Percentiles rank a stretch among this genome's conserved stretches.
phyloP scores from a whole-genome alignment of 2,888 invertebrate genomes.

The Cheilosia vernalis region DNA sequence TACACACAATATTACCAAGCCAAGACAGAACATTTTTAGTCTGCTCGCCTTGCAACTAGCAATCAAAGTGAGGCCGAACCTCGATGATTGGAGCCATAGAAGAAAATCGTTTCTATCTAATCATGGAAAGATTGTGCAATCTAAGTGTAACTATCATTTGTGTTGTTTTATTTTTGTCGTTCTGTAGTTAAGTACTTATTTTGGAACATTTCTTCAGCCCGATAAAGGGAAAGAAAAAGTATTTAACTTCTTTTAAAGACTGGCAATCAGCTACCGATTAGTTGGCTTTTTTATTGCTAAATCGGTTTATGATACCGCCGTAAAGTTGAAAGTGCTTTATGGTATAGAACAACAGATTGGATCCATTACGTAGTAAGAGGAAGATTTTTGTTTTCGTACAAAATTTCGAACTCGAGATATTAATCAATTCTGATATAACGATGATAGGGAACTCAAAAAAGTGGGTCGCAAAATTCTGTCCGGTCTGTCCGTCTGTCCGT shows the following conservation, averaged over 20 bases:
- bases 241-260: background rate
- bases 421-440: too few species aligned
- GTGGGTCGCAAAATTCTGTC: too few species aligned
- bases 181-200: background rate
- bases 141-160: background rate
- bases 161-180: background rate
- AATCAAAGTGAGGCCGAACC: conserved; percentile 13
- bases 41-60: background rate
- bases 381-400: too few species aligned
- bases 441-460: too few species aligned
- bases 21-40: conserved; percentile 27
- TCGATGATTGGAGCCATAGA: background rate
- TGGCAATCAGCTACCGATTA: too few species aligned
- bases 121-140: conserved; percentile 3
- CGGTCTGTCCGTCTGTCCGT: too few species aligned
- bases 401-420: too few species aligned
- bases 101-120: background rate
- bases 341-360: too few species aligned
- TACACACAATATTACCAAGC: conserved; percentile 38
- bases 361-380: too few species aligned
- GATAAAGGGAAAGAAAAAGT: conserved; percentile 3
- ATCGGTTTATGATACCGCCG: too few species aligned
- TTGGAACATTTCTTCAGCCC: background rate
- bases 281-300: too few species aligned
- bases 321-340: too few species aligned